Conservation (phyloP, 1,140 invertebrate species). For the Asobara japonica region DNA sequence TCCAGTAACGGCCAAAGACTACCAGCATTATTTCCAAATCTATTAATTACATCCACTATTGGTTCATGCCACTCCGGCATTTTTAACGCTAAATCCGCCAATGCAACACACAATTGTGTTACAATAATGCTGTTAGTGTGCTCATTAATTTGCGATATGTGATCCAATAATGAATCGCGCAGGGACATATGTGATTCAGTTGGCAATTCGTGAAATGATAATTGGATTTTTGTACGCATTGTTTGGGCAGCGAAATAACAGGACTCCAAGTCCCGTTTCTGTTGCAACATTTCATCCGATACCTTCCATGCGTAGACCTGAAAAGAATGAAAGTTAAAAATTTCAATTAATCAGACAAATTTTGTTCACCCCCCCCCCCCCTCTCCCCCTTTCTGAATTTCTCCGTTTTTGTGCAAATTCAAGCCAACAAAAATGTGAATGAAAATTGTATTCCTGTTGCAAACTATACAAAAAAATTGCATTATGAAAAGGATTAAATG, state of each 20-base stretch:
- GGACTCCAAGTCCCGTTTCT: constrained; percentile 87
- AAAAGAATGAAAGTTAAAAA: constrained; percentile 39
- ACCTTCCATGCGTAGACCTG: constrained; percentile 95
- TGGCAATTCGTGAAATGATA: constrained; percentile 93
- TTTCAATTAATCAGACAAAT: constrained; percentile 24
- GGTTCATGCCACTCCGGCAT: constrained; percentile 93
- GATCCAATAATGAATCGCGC: constrained; percentile 90
- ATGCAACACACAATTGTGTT: constrained; percentile 90
- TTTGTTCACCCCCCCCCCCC: too few species aligned
- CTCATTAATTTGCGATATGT: constrained; percentile 85
- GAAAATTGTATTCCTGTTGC: too few species aligned
- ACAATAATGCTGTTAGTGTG: constrained; percentile 86
- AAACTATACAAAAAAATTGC: too few species aligned
- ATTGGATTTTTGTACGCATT: constrained; percentile 94
- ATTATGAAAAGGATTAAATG: too few species aligned
- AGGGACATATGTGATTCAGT: constrained; percentile 83
- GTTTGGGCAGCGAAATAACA: constrained; percentile 99
- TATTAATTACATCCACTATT: constrained; percentile 83
- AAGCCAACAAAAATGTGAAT: too few species aligned
- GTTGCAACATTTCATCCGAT: constrained; percentile 90
- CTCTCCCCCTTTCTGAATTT: too few species aligned
- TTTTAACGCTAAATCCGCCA: constrained; percentile 94
- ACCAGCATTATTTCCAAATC: constrained; percentile 71
- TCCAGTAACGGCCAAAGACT: constrained; percentile 86
- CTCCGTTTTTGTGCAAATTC: too few species aligned